A percentile compares a stretch with the other conserved stretches of the same genome.
Conservation (phyloP, 2,113 vertebrate genomes). For the Eupsittula cactorum region DNA sequence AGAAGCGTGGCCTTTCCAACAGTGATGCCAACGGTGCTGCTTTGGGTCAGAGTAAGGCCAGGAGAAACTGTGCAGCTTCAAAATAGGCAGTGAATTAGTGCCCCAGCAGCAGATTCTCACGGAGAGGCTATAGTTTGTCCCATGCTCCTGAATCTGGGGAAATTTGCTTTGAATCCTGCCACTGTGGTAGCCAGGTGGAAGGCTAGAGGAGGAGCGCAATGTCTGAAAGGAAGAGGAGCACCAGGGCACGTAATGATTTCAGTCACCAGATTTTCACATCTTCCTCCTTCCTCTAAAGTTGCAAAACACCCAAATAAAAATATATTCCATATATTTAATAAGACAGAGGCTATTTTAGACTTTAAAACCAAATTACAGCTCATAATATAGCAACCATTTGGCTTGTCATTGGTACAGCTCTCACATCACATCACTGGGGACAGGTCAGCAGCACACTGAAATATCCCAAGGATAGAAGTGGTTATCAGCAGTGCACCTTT, state of each 20-base stretch:
- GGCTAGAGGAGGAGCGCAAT: background rate
- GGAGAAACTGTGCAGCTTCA: background rate
- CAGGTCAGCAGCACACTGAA: background rate
- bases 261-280: background rate
- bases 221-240: background rate
- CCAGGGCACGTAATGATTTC: fast-evolving
- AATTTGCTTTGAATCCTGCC: background rate
- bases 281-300: background rate
- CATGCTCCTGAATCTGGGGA: background rate
- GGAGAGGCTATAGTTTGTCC: background rate
- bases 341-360: background rate
- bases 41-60: background rate
- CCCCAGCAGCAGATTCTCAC: background rate
- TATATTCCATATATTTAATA: background rate
- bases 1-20: background rate
- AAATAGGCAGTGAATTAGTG: background rate
- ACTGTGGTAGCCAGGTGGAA: background rate
- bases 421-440: too few species aligned
- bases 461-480: background rate
- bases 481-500: background rate
- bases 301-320: background rate
- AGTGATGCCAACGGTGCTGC: background rate
- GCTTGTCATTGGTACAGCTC: background rate
- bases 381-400: background rate
- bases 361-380: background rate